Conservation (phyloP, 2,888 invertebrate species). For the Clivina fossor region DNA sequence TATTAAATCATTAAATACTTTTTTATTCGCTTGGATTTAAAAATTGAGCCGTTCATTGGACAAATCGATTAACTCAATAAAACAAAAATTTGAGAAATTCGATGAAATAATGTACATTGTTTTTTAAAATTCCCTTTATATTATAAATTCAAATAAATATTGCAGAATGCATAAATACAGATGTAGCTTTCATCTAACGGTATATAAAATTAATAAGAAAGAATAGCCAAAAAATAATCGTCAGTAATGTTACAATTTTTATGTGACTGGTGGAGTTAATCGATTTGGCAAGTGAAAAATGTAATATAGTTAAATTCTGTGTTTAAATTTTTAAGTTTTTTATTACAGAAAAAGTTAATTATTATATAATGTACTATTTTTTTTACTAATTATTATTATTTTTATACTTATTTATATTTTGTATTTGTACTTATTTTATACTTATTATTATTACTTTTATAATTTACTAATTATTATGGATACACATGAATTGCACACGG, state of each 20-base stretch:
- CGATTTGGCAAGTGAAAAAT: conserved; percentile 1
- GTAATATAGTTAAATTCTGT: neutral
- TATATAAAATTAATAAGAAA: conserved; percentile 33
- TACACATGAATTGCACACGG: too few relatives aligned
- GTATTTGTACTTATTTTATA: too few relatives aligned
- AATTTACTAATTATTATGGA: too few relatives aligned
- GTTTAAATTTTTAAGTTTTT: neutral
- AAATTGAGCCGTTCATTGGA: neutral
- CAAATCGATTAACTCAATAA: conserved; percentile 5
- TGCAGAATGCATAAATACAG: conserved; percentile 28
- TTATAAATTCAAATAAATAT: conserved; percentile 25
- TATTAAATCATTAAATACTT: too few relatives aligned
- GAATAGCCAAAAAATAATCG: conserved; percentile 35
- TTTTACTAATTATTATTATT: too few relatives aligned
- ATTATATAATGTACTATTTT: too few relatives aligned
- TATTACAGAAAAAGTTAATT: too few relatives aligned
- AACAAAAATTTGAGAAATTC: conserved; percentile 6
- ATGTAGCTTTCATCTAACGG: conserved; percentile 31
- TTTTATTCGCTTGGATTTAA: too few relatives aligned
- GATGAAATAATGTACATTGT: conserved; percentile 6
- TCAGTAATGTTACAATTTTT: conserved; percentile 35
- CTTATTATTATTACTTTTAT: too few relatives aligned
- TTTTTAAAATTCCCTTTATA: conserved; percentile 28
- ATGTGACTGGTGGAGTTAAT: conserved; percentile 35
- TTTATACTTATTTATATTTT: too few relatives aligned